Evolutionary conservation across 1,140 invertebrate species (phyloP).

Genomic region (Drosophila ananassae): DNA sequence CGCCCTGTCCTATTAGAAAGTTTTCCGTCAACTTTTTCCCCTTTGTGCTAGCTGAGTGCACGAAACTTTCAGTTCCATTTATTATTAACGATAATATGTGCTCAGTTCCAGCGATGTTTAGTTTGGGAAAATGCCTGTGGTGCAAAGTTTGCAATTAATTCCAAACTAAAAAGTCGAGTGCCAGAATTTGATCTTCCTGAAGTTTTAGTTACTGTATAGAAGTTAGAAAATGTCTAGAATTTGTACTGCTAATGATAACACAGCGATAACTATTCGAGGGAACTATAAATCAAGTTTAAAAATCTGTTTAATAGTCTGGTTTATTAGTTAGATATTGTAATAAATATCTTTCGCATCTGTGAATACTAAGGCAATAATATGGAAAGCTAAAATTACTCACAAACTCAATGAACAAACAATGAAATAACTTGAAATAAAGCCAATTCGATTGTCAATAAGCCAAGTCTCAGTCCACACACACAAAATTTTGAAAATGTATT

Average conservation of each 20-base stretch:
- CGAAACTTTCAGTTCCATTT: slow-evolving; percentile 57
- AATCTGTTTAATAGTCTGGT: no score
- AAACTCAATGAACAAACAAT: slow-evolving; percentile 62
- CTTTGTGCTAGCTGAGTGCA: slow-evolving; percentile 8
- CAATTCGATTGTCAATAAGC: slow-evolving; percentile 28
- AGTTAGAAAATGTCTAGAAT: neutral
- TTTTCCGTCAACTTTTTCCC: slow-evolving; percentile 33
- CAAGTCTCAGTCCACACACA: slow-evolving; percentile 10
- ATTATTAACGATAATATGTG: slow-evolving; percentile 62
- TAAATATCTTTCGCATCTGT: slow-evolving; percentile 8
- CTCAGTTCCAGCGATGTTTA: slow-evolving; percentile 15
- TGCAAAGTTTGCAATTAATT: slow-evolving; percentile 55
- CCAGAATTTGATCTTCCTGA: slow-evolving; percentile 9
- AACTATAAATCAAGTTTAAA: no score
- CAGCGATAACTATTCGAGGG: no score
- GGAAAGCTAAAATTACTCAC: slow-evolving; percentile 34
- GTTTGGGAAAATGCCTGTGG: slow-evolving; percentile 20
- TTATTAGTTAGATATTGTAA: no score
- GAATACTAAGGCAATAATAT: slow-evolving; percentile 55
- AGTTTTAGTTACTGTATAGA: neutral
- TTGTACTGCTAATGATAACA: neutral
- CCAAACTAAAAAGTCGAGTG: slow-evolving; percentile 12
- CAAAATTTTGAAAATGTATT: slow-evolving; percentile 12
- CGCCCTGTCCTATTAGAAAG: slow-evolving; percentile 13
- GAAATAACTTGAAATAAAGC: slow-evolving; percentile 47